phyloP scores from a whole-genome alignment of 2,113 vertebrate species.

The Agelaius tricolor region DNA sequence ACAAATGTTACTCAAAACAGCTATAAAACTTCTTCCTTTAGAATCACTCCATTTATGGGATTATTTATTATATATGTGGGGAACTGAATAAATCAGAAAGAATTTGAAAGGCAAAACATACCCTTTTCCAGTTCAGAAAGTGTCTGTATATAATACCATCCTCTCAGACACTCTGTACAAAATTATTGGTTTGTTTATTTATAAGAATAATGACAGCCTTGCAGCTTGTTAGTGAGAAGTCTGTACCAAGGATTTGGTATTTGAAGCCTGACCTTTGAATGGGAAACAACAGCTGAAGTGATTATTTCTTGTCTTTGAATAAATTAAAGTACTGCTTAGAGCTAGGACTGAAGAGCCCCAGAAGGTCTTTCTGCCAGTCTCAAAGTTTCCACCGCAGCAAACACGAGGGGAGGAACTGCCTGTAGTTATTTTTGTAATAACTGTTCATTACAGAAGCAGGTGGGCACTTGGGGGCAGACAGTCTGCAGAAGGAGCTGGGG shows the following conservation, averaged over 20 bases:
- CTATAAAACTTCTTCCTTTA: not conserved
- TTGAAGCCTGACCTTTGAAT: slow-evolving; percentile 54
- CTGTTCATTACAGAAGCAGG: fast-evolving
- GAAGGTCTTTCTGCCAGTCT: not conserved
- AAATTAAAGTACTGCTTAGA: not conserved
- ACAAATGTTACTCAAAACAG: not conserved
- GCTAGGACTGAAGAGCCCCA: not conserved
- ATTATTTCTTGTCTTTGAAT: slow-evolving; percentile 2
- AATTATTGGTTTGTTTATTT: not conserved
- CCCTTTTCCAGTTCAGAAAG: not conserved
- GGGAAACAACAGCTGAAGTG: not conserved
- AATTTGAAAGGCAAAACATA: not conserved
- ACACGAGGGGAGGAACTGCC: not conserved
- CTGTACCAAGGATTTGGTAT: slow-evolving; percentile 8
- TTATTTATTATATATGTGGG: not conserved
- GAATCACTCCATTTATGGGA: not conserved
- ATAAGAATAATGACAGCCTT: not conserved
- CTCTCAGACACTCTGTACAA: not conserved
- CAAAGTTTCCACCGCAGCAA: not conserved
- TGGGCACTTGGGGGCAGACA: not conserved
- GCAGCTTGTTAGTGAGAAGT: slow-evolving; percentile 4
- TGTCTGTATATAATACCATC: not conserved
- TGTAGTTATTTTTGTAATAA: not conserved
- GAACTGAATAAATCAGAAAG: slow-evolving; percentile 6
- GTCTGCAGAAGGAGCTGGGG: fast-evolving